These are phyloP conservation scores for Tridacna crocea DNA, from an alignment of 2,888 invertebrate genomes.

Conservation along the genomic window DNA sequence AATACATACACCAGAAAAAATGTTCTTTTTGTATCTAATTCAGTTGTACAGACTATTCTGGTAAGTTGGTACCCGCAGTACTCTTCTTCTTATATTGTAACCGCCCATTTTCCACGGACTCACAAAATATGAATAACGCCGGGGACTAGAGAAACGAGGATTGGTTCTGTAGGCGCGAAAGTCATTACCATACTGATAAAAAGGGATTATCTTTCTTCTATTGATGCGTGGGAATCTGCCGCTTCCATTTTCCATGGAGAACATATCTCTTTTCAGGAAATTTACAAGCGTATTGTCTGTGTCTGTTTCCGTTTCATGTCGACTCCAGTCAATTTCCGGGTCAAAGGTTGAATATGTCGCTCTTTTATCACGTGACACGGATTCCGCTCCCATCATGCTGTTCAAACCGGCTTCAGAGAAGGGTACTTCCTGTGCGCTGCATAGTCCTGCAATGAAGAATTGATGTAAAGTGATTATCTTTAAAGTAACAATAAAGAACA, in stretches of 20 bases:
- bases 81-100: slow-evolving; percentile 13
- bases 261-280: slow-evolving; percentile 10
- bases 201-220: slow-evolving; percentile 44
- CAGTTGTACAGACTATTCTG: too few relatives aligned
- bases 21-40: too few relatives aligned
- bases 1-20: too few relatives aligned
- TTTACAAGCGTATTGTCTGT: slow-evolving; percentile 26
- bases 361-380: slow-evolving; percentile 1
- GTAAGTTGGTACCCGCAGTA: neutral
- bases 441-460: neutral
- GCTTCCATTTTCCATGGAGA: slow-evolving; percentile 13
- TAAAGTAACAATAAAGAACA: too few relatives aligned
- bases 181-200: slow-evolving; percentile 49
- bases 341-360: slow-evolving; percentile 23
- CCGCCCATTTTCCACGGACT: slow-evolving; percentile 45
- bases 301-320: slow-evolving; percentile 17
- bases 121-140: slow-evolving; percentile 25
- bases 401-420: neutral
- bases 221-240: slow-evolving; percentile 44
- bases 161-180: slow-evolving; percentile 24
- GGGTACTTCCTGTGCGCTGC: neutral
- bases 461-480: too few relatives aligned
- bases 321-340: slow-evolving; percentile 25
- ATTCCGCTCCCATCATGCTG: neutral
- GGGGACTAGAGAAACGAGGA: slow-evolving; percentile 15